Base-by-base conservation (phyloP, 1,140 invertebrate genomes). In the Uloborus diversus region DNA sequence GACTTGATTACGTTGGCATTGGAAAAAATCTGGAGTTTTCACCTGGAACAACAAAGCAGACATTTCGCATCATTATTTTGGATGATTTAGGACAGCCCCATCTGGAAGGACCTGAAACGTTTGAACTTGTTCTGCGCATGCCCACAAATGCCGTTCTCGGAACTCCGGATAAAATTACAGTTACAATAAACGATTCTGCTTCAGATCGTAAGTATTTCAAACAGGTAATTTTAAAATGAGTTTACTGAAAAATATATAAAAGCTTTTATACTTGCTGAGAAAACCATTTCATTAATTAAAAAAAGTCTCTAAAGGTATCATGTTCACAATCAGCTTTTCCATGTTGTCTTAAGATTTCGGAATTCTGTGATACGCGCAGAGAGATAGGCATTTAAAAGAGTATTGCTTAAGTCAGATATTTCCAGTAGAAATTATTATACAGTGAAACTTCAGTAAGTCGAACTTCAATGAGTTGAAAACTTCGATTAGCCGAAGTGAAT, bases 1-100 rank as follows among this genome's bases (percentile, higher is more conserved):
- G 86, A 20, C 25, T 85, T 27, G 87, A 88, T 78, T 88, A 88
- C 73, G 82, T 86, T 11, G 84, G 85, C 3, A 83, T 88, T n/a
- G 85, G 85, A 68, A 85, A 82, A 51, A 85, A 84, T 35, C 76
- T 88, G 11, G 83, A 85, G 59, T 88, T 88, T 79, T 83, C 83
- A 9, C 85, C 86, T 5, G 86, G 86, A 1, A 84, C 84, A 42
- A 85, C 84, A 35, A 82, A 82, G 69, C 83, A 86, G 80, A 85
- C 83, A 4, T 80, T 87, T 9, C 53, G 79, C 30, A 83, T 81
- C 3, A 84, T 68, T 9, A 87, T 88, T 25, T 49, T 87, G 9
- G 87, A 88, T 82, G 87, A 88, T 82, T 79, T 86, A n/a, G 86
- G 85, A 9, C 81, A 82, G 32, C 86, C 87, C 0, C 49, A 69